Evolutionary conservation across 1,140 invertebrate genomes (phyloP).

Genomic region (Eubasilissa regina): DNA sequence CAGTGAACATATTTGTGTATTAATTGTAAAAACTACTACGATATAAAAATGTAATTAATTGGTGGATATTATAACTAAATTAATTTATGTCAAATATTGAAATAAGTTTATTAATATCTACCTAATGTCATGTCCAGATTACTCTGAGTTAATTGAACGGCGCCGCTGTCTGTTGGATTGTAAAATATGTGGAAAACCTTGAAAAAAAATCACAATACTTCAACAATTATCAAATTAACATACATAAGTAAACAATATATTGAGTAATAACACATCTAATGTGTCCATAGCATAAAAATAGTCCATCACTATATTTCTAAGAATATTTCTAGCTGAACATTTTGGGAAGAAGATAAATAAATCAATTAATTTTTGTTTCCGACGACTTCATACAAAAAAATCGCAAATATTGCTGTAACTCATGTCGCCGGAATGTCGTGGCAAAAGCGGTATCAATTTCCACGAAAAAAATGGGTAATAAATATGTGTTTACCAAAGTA

Average conservation of each 20-base stretch:
- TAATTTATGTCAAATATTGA: background rate
- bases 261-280: background rate
- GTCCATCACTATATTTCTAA: too few species aligned
- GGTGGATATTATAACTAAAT: too few species aligned
- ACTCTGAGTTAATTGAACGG: slow-evolving; percentile 81
- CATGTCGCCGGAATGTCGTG: slow-evolving; percentile 51
- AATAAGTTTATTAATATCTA: slow-evolving; percentile 68
- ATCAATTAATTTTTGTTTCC: background rate
- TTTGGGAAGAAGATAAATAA: background rate
- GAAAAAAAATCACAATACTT: slow-evolving; percentile 67
- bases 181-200: slow-evolving; percentile 78
- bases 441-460: slow-evolving; percentile 39
- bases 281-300: background rate
- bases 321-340: too few species aligned
- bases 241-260: slow-evolving; percentile 30
- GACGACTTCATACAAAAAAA: background rate
- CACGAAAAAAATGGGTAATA: slow-evolving; percentile 6
- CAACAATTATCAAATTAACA: background rate
- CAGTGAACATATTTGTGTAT: slow-evolving; percentile 17
- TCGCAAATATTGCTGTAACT: slow-evolving; percentile 11
- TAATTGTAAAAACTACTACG: slow-evolving; percentile 53
- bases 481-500: slow-evolving; percentile 36
- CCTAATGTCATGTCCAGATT: slow-evolving; percentile 89
- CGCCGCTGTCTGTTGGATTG: slow-evolving; percentile 81
- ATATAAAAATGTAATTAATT: slow-evolving; percentile 46